Evolutionary conservation across 2,113 vertebrate genomes (phyloP).

Genomic region (Lophura nycthemera): DNA sequence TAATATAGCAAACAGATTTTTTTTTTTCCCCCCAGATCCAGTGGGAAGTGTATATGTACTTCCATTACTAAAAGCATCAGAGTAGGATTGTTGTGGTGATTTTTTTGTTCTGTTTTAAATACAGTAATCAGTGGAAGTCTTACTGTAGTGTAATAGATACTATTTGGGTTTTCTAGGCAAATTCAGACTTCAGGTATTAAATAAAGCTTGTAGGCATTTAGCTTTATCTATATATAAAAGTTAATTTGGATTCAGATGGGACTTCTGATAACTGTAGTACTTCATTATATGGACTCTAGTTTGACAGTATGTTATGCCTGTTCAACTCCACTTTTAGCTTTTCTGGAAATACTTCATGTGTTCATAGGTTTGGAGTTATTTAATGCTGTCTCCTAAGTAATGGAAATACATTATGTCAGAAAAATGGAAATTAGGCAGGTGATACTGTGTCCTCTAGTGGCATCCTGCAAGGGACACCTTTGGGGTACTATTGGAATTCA

Average conservation of each 20-base stretch:
- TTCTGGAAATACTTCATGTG: background rate
- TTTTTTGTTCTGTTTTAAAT: background rate
- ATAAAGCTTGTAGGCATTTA: background rate
- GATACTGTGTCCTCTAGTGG: background rate
- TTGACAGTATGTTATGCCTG: background rate
- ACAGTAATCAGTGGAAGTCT: background rate
- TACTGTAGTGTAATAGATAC: background rate
- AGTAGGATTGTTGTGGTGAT: background rate
- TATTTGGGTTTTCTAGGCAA: background rate
- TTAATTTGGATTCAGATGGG: background rate
- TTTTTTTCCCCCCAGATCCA: background rate
- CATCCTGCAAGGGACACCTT: background rate
- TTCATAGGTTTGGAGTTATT: slow-evolving; percentile 5
- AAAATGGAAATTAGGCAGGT: slow-evolving; percentile 18
- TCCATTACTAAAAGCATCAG: background rate
- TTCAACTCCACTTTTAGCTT: background rate
- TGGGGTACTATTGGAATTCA: slow-evolving; percentile 8
- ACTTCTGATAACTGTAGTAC: background rate
- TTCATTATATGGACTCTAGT: background rate
- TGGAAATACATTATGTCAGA: background rate
- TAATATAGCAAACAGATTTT: background rate
- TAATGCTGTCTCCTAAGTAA: background rate
- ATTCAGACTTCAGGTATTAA: background rate
- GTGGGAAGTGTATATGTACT: background rate
- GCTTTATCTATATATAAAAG: background rate